Base-by-base conservation (phyloP, 2,113 vertebrate genomes). In the Catharus bicknelli region DNA sequence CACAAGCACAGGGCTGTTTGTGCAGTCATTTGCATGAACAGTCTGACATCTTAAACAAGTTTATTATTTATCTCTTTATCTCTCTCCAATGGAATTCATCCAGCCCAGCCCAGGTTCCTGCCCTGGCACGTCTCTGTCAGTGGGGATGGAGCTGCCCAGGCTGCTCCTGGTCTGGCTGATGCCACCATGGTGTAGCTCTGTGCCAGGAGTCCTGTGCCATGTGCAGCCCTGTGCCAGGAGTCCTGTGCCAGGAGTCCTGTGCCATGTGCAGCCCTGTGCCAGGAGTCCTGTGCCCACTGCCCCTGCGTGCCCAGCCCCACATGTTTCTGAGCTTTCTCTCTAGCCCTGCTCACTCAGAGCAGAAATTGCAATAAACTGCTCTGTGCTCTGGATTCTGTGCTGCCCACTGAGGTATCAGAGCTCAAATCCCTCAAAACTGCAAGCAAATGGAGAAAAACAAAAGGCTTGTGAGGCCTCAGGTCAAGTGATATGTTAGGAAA, bases 271-370 rank as follows among this genome's bases (percentile, higher is more conserved):
- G 16, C 3, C 47, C 66, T 11, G 9, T 59, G 10, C 16, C 58
- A 26, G 19, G 30, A 13, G 54, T 50, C 29, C 6, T 13, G 1
- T 14, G 7, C 32, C 16, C 26, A 2, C 26, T 45, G 2, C 23
- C 43, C 38, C 9, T 23, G 20, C 0, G 0, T 55, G 51, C 77
- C 10, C 58, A 54, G 22, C 13, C 16, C 55, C 10, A 3, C 5
- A 7, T 1, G 17, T 40, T 18, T 27, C 80, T 51, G 43, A 22
- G 8, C 4, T 36, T 23, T 40, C 61, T 26, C n/a, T 42, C 27
- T 27, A 34, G 16, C 53, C 62, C 68, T 63, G 42, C 79, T 20
- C n/a, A 6, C 57, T 57, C 75, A 18, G 5, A 38, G 16, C 58
- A 66, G 26, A 20, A 20, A 7, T 5, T 18, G 70, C 48, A 17